phyloP scores from a whole-genome alignment of 2,113 vertebrate species.

The Clarias macrocephalus region DNA sequence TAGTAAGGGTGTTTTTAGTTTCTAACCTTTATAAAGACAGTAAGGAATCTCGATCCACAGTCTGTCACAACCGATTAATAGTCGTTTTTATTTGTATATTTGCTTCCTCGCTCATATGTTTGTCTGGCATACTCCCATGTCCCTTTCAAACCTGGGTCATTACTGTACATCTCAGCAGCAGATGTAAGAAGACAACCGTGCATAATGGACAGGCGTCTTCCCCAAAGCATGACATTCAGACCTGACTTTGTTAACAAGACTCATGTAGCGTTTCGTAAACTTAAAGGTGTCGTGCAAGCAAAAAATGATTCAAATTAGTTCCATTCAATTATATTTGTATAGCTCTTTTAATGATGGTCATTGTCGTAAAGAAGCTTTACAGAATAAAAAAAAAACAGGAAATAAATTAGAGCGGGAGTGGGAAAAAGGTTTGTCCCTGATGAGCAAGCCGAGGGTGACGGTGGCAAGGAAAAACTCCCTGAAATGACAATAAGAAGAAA shows the following conservation, averaged over 20 bases:
- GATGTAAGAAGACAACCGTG: constrained; percentile 26
- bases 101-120: background rate
- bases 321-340: no score
- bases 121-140: constrained; percentile 31
- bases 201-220: constrained; percentile 25
- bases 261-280: constrained; percentile 8
- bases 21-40: background rate
- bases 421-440: no score
- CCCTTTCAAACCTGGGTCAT: constrained; percentile 2
- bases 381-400: no score
- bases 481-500: no score
- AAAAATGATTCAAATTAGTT: no score
- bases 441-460: no score
- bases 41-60: background rate
- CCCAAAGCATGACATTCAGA: constrained; percentile 1
- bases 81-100: constrained; percentile 46
- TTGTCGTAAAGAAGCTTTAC: no score
- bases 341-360: no score
- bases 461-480: no score
- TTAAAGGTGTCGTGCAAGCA: background rate
- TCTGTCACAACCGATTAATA: background rate
- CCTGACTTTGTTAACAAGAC: background rate
- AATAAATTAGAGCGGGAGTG: no score
- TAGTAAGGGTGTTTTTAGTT: background rate
- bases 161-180: background rate